phyloP scores from a whole-genome alignment of 1,140 invertebrate genomes.

The Lepidostoma basale region DNA sequence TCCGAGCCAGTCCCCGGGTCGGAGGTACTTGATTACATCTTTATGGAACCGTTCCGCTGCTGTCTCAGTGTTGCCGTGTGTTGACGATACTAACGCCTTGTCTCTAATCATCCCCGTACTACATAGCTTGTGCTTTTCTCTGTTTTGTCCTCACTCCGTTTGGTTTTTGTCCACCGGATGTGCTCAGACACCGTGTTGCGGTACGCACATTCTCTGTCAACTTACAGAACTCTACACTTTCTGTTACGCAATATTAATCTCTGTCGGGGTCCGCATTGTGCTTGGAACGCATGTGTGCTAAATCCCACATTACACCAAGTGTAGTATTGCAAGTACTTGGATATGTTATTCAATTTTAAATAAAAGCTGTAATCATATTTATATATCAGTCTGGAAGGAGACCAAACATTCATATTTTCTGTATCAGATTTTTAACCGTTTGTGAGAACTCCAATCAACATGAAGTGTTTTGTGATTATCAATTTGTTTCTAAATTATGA shows the following conservation, averaged over 20 bases:
- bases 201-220: no score
- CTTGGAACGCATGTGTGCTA: no score
- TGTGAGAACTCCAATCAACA: not conserved
- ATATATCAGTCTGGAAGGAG: no score
- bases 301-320: no score
- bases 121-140: conserved; percentile 30
- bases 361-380: no score
- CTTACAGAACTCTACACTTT: no score
- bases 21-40: conserved; percentile 44
- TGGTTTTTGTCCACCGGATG: not conserved
- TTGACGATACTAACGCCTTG: conserved; percentile 42
- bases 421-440: not conserved
- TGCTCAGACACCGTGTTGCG: no score
- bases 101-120: conserved; percentile 23
- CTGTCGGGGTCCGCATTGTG: no score
- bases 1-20: conserved; percentile 35
- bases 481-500: not conserved
- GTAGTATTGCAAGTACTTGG: no score
- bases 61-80: conserved; percentile 39
- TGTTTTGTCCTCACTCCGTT: conserved; percentile 8
- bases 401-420: no score
- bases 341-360: no score
- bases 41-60: conserved; percentile 35
- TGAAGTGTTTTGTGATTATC: not conserved
- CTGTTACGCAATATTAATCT: no score